Conservation (phyloP, 2,113 vertebrate genomes). For the Spea bombifrons region DNA sequence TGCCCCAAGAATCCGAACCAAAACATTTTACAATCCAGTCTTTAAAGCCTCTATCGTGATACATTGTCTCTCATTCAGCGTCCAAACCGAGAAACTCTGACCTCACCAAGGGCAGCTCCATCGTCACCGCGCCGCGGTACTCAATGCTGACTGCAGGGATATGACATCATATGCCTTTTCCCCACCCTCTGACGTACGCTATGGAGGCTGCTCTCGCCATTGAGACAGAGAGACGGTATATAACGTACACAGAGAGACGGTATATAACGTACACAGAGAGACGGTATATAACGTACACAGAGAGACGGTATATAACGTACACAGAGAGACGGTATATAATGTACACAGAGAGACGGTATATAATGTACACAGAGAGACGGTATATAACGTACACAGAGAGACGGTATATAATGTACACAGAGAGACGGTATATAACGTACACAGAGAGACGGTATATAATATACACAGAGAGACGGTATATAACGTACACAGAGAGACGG, state of each 20-base stretch:
- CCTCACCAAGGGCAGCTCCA: too few relatives aligned
- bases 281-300: neutral
- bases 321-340: neutral
- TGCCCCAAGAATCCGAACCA: too few relatives aligned
- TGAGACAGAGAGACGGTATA: neutral
- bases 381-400: neutral
- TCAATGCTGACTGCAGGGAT: too few relatives aligned
- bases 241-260: neutral
- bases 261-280: neutral
- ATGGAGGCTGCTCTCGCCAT: too few relatives aligned
- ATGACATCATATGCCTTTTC: too few relatives aligned
- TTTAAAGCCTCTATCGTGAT: too few relatives aligned
- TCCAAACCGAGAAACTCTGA: too few relatives aligned
- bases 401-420: neutral
- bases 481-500: neutral
- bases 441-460: neutral
- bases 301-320: neutral
- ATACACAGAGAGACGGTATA: neutral
- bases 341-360: neutral
- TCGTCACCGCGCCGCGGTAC: too few relatives aligned
- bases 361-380: neutral
- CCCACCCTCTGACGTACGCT: too few relatives aligned
- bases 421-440: neutral
- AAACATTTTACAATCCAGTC: too few relatives aligned
- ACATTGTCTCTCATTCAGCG: too few relatives aligned